Evolutionary conservation across 1,140 invertebrate species (phyloP).

Genomic region (Pemphigus obesinymphae): DNA sequence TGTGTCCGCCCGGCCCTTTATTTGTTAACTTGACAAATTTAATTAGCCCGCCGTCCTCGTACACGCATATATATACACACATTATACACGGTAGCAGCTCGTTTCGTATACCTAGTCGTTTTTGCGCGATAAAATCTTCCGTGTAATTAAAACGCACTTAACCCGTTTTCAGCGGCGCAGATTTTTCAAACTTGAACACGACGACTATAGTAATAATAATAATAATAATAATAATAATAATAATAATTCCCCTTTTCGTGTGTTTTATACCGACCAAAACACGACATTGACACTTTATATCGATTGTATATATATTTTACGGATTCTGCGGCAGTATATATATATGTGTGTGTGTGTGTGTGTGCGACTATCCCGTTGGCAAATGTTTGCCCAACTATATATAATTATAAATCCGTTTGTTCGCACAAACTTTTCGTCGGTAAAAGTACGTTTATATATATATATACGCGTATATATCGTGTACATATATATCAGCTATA

Average conservation of each 20-base stretch:
- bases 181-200: neutral
- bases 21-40: conserved; percentile 42
- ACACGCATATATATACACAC: too few relatives aligned
- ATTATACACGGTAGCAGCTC: too few relatives aligned
- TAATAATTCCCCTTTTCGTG: neutral
- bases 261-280: neutral
- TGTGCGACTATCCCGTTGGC: too few relatives aligned
- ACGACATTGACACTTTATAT: neutral
- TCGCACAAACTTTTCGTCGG: neutral
- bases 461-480: too few relatives aligned
- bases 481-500: neutral
- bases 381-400: neutral
- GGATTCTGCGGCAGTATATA: too few relatives aligned
- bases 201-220: neutral
- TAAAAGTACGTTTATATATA: too few relatives aligned
- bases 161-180: conserved; percentile 15
- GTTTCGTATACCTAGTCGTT: conserved; percentile 27
- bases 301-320: neutral
- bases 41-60: conserved; percentile 28
- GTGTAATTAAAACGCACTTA: conserved; percentile 39
- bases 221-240: too few relatives aligned
- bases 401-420: neutral
- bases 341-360: too few relatives aligned
- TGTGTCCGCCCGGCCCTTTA: neutral
- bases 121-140: conserved; percentile 16